Conservation (phyloP, 2,113 vertebrate genomes). For the Porphyrio hochstetteri region DNA sequence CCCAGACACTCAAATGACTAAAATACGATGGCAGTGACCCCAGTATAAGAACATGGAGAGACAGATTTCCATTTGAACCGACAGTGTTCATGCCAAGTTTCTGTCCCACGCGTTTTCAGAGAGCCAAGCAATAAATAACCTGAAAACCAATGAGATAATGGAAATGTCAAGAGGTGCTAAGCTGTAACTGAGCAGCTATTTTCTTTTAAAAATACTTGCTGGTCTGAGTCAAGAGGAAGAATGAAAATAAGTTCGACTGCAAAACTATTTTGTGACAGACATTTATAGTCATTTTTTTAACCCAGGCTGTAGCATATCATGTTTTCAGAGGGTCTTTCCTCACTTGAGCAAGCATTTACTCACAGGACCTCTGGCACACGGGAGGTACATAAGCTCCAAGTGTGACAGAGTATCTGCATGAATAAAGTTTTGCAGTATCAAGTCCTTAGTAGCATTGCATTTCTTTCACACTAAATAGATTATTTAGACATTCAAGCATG, state of each 20-base stretch:
- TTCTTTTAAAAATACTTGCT: conserved; percentile 41
- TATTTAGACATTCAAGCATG: conserved; percentile 30
- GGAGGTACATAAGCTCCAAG: background rate
- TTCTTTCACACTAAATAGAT: conserved; percentile 14
- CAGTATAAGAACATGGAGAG: conserved; percentile 18
- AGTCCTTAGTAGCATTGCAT: background rate
- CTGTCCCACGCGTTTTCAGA: conserved; percentile 4
- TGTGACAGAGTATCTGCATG: background rate
- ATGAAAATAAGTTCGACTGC: conserved; percentile 13
- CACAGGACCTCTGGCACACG: background rate
- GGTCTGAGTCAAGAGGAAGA: conserved; percentile 14
- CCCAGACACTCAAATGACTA: background rate
- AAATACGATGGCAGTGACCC: background rate
- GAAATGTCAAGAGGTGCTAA: conserved; percentile 65
- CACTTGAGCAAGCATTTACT: background rate
- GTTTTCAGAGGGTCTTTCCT: background rate
- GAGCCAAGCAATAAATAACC: conserved; percentile 62
- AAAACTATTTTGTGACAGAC: background rate
- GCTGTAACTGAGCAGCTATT: conserved; percentile 30
- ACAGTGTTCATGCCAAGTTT: conserved; percentile 25
- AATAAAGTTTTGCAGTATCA: background rate
- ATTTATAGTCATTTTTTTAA: background rate
- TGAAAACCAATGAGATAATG: conserved; percentile 63
- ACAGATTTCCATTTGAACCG: conserved; percentile 48
- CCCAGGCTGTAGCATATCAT: background rate